Evolutionary conservation across 2,113 vertebrate species (phyloP).

Genomic region (Pelecanus crispus): DNA sequence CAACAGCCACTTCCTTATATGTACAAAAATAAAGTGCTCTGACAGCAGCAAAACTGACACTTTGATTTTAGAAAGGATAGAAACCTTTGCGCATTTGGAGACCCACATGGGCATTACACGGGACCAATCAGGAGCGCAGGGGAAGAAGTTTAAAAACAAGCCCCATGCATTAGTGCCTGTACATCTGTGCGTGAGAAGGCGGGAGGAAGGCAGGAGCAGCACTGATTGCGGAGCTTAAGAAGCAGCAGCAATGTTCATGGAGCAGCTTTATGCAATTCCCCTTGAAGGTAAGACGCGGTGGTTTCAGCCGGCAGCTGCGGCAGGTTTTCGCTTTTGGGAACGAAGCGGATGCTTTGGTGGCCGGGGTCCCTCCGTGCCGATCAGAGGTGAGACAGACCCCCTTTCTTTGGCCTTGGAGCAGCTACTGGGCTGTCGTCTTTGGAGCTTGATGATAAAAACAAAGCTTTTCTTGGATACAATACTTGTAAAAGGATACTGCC

Average conservation of each 20-base stretch:
- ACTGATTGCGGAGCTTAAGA: background rate
- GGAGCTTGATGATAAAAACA: background rate
- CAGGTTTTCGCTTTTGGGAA: background rate
- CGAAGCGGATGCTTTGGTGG: rapidly evolving
- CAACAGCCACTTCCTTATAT: constrained; percentile 76
- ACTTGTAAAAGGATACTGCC: background rate
- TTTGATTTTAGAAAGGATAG: constrained; percentile 34
- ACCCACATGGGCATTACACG: background rate
- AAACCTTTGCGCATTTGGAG: background rate
- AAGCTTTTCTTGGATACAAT: background rate
- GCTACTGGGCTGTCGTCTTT: background rate
- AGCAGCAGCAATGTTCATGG: constrained; percentile 27
- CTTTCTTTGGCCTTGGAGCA: background rate
- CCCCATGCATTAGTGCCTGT: background rate
- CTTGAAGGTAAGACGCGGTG: constrained; percentile 53
- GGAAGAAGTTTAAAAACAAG: background rate
- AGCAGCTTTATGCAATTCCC: constrained; percentile 25
- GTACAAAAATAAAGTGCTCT: constrained; percentile 63
- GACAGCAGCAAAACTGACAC: constrained; percentile 39
- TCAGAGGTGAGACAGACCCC: background rate
- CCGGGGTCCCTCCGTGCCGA: background rate
- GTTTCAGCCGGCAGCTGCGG: background rate
- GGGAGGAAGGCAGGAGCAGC: background rate
- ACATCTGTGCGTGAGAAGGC: background rate
- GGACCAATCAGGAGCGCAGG: background rate